Evolutionary conservation across 2,113 vertebrate genomes (phyloP), one percentile per base, ranked within the genome.

Genomic region (Egretta garzetta): DNA sequence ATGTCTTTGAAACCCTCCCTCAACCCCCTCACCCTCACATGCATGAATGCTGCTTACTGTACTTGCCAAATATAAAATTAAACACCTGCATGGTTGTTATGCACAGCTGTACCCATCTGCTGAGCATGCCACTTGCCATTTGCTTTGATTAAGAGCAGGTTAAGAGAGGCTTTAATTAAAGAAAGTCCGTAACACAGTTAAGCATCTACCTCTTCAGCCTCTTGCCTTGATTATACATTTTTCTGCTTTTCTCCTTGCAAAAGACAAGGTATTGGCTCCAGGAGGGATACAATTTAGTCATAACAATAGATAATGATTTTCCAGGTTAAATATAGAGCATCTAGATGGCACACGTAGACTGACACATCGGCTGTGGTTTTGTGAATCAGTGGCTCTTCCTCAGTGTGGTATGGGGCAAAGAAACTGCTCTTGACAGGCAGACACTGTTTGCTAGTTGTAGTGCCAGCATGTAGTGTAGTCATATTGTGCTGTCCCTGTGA

Each of bases 61-160:
- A 76, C 41, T 95, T 91, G 83, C 70, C 83, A 95, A 75, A 91
- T 91, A 89, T 86, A 91, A 92, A 92, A 96, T 94, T 45, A 85
- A 87, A 89, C 96, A 97, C 97, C 95, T 97, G 95, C 85, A 89
- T 74, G 89, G 86, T 92, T 97, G 95, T 91, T 95, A 93, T 85
- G 91, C 93, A 96, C 93, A 97, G 91, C 93, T 97, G 91, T 91
- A 94, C 80, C 94, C 95, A 96, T 94, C 89, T 97, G 96, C 95
- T 96, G 89, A 96, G 73, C 76, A n/a, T 90, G 56, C 74, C 66
- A 76, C 92, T 94, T 95, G 72, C 67, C 70, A 91, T 97, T 95
- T 96, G 77, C 91, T 89, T 94, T 96, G 95, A 97, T 97, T 96
- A 97, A 97, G 94, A 95, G 95, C 86, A 90, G 52, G 95, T 92